Evolutionary conservation across 1,140 invertebrate species (phyloP).

Genomic region (Tribolium castaneum): DNA sequence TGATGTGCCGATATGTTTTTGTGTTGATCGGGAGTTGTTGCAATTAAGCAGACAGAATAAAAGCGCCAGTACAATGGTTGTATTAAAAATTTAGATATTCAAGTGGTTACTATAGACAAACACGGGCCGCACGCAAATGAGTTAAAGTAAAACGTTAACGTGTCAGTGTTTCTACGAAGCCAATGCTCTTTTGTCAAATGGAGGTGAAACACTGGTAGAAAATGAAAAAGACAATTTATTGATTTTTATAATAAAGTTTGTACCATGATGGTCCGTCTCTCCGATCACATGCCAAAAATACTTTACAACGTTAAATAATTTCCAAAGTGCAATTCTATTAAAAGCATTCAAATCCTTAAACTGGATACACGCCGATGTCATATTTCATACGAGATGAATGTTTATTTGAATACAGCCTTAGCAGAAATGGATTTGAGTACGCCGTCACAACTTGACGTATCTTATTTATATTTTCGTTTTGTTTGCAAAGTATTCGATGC

Average conservation of each 20-base stretch:
- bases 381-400: constrained; percentile 42
- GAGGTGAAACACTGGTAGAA: constrained; percentile 4
- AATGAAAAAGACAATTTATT: constrained; percentile 36
- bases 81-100: constrained; percentile 23
- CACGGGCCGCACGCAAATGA: neutral
- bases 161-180: neutral
- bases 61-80: neutral
- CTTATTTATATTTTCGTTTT: constrained; percentile 40
- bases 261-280: constrained; percentile 38
- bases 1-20: neutral
- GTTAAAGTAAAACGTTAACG: neutral
- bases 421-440: constrained; percentile 37
- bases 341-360: constrained; percentile 33
- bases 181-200: neutral
- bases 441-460: constrained; percentile 38
- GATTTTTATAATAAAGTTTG: constrained; percentile 37
- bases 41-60: constrained; percentile 9
- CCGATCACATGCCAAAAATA: constrained; percentile 32
- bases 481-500: constrained; percentile 31
- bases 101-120: constrained; percentile 6
- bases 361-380: constrained; percentile 27
- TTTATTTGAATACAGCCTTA: constrained; percentile 42
- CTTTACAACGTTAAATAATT: constrained; percentile 34
- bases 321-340: constrained; percentile 32
- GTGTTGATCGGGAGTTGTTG: neutral